phyloP scores from a whole-genome alignment of 2,113 vertebrate species.

The Calyptomena viridis region DNA sequence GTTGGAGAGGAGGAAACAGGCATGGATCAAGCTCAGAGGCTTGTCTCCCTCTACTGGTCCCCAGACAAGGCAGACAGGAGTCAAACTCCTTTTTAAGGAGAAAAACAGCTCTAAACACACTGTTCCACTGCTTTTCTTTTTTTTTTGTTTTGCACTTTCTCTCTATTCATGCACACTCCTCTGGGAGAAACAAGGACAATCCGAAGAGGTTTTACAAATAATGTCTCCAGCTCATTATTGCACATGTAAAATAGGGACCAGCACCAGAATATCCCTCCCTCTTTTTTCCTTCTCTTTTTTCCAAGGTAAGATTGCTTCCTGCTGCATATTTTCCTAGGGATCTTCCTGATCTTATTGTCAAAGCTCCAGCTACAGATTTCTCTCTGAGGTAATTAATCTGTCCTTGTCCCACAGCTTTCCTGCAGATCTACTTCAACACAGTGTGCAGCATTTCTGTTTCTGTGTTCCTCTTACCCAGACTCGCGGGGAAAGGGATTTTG shows the following conservation, averaged over 20 bases:
- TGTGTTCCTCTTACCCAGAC: neutral
- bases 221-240: neutral
- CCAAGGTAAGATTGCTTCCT: neutral
- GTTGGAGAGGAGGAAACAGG: neutral
- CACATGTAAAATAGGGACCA: neutral
- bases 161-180: neutral
- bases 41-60: conserved; percentile 75
- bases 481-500: neutral
- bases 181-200: neutral
- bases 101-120: neutral
- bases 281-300: neutral
- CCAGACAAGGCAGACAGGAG: neutral
- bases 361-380: neutral
- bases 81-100: neutral
- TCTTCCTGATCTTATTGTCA: neutral
- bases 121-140: neutral
- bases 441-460: neutral
- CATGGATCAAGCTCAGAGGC: conserved; percentile 43
- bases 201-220: neutral
- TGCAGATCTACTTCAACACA: neutral
- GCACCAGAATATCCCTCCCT: neutral
- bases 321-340: neutral
- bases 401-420: neutral
- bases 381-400: neutral
- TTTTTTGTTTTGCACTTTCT: neutral